A percentile compares a stretch with the other conserved stretches of the same genome.
phyloP scores from a whole-genome alignment of 1,140 invertebrate species.

The Mylabris phalerata region DNA sequence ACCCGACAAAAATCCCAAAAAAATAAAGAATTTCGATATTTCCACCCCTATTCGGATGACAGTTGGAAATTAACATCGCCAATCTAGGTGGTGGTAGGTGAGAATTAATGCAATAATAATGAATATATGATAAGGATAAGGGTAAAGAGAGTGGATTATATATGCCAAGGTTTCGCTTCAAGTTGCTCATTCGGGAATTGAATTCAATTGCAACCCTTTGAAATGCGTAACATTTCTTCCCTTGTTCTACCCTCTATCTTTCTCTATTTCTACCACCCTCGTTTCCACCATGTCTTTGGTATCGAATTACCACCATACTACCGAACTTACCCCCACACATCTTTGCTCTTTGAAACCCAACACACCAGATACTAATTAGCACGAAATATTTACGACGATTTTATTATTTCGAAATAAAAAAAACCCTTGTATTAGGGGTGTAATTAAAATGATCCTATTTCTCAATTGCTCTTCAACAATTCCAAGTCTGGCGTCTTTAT shows the following conservation, averaged over 20 bases:
- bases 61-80: too few relatives aligned
- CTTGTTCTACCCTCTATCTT: conserved; percentile 18
- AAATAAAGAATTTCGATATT: too few relatives aligned
- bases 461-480: too few relatives aligned
- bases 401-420: too few relatives aligned
- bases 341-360: conserved; percentile 7
- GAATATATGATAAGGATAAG: conserved; percentile 31
- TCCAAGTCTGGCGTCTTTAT: too few relatives aligned
- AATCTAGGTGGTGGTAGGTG: too few relatives aligned
- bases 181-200: conserved; percentile 31
- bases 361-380: conserved; percentile 11
- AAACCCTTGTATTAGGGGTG: too few relatives aligned
- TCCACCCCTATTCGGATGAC: too few relatives aligned
- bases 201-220: conserved; percentile 36
- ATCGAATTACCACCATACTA: too few relatives aligned
- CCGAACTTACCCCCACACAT: too few relatives aligned
- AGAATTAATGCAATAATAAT: conserved; percentile 17
- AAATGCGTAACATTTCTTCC: conserved; percentile 23
- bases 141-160: conserved; percentile 16
- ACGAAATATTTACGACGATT: not conserved
- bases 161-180: conserved; percentile 26
- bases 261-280: conserved; percentile 11
- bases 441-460: too few relatives aligned
- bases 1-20: too few relatives aligned
- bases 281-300: not conserved